Evolutionary conservation across 2,113 vertebrate species (phyloP).

Genomic region (Chinchilla lanigera): DNA sequence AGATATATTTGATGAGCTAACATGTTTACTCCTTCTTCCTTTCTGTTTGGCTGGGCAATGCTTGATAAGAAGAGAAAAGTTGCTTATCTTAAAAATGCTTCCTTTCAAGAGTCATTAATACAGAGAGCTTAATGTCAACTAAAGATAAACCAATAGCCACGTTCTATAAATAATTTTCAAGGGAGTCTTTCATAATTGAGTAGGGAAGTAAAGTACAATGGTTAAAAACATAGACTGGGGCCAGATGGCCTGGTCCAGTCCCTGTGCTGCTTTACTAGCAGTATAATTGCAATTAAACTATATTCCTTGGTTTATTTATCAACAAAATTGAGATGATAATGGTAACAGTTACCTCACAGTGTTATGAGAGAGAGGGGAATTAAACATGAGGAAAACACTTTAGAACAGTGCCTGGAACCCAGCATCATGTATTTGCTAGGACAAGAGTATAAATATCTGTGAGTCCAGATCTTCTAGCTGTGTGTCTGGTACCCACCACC

Average conservation of each 20-base stretch:
- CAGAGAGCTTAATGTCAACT: not conserved
- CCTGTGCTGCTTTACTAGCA: not conserved
- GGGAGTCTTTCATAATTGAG: not conserved
- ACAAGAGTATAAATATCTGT: not conserved
- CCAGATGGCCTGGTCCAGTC: not conserved
- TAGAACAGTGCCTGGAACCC: not conserved
- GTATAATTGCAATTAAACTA: not conserved
- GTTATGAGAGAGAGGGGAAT: not conserved
- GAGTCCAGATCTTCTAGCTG: not conserved
- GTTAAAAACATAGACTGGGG: not conserved
- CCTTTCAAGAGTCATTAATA: slow-evolving; percentile 38
- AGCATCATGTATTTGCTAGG: not conserved
- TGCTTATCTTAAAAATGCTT: slow-evolving; percentile 39
- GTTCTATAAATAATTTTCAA: slow-evolving; percentile 43
- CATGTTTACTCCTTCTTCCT: slow-evolving; percentile 37
- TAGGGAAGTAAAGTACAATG: not conserved
- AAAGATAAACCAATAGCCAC: not conserved
- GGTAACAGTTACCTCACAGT: not conserved
- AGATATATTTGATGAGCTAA: not conserved
- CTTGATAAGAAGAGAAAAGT: slow-evolving; percentile 32
- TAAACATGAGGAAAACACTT: not conserved
- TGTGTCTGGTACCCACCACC: not conserved
- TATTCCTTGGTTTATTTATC: not conserved
- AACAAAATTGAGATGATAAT: not conserved
- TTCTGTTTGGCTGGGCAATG: slow-evolving; percentile 1